These are phyloP conservation scores for Criorhina ranunculi DNA, from an alignment of 2,888 invertebrate genomes.

Conservation along the genomic window DNA sequence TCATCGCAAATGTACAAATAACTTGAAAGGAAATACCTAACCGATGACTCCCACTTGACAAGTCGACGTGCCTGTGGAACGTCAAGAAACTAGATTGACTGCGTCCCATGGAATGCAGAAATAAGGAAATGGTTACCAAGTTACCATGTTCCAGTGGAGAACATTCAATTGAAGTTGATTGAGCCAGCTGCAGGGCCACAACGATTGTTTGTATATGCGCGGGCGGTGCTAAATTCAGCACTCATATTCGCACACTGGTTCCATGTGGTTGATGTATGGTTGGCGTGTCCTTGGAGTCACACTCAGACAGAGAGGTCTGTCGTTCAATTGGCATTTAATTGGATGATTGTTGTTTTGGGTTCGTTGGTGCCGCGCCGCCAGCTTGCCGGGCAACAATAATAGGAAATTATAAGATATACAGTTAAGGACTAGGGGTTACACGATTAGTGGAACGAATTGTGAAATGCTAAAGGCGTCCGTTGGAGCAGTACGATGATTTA, in stretches of 20 bases:
- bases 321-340: slow-evolving; percentile 57
- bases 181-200: slow-evolving; percentile 32
- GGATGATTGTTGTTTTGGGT: slow-evolving; percentile 53
- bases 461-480: slow-evolving; percentile 17
- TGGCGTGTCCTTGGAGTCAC: slow-evolving; percentile 58
- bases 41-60: slow-evolving; percentile 43
- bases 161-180: slow-evolving; percentile 49
- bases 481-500: slow-evolving; percentile 4
- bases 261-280: neutral
- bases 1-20: too few relatives aligned
- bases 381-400: neutral
- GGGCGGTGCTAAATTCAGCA: slow-evolving; percentile 26
- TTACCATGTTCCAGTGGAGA: neutral
- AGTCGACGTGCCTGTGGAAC: slow-evolving; percentile 16
- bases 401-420: neutral
- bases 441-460: slow-evolving; percentile 8
- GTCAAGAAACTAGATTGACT: slow-evolving; percentile 48
- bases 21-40: slow-evolving; percentile 34
- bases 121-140: slow-evolving; percentile 56
- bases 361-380: neutral
- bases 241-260: slow-evolving; percentile 22
- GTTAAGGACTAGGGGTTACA: slow-evolving; percentile 21
- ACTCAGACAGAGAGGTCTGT: slow-evolving; percentile 48
- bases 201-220: slow-evolving; percentile 8
- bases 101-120: slow-evolving; percentile 46